phyloP scores from a whole-genome alignment of 1,140 invertebrate species.

The Periplaneta americana region DNA sequence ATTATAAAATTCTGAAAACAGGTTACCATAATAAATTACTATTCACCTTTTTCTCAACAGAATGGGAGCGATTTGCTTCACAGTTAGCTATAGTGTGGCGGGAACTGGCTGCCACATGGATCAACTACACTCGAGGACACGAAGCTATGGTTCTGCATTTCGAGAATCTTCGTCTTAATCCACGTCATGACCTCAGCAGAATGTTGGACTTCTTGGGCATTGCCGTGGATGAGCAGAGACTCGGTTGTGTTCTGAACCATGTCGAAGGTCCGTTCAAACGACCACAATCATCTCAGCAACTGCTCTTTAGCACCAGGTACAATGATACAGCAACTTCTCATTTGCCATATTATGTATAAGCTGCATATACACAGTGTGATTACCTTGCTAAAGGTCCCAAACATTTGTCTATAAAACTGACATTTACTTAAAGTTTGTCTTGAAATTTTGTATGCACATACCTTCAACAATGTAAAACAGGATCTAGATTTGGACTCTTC shows the following conservation, averaged over 20 bases:
- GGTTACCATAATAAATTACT: too few relatives aligned
- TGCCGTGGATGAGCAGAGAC: constrained; percentile 6
- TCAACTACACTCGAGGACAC: background rate
- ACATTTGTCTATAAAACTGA: too few relatives aligned
- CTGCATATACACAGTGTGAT: too few relatives aligned
- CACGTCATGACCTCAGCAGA: background rate
- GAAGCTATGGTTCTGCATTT: constrained; percentile 5
- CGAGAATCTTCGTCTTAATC: constrained; percentile 5
- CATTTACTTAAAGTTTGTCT: too few relatives aligned
- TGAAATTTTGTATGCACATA: too few relatives aligned
- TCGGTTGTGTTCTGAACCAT: constrained; percentile 4
- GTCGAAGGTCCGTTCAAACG: constrained; percentile 4
- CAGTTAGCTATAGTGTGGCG: constrained; percentile 4
- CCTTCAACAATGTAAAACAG: too few relatives aligned
- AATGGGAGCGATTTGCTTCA: background rate
- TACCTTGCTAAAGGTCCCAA: too few relatives aligned
- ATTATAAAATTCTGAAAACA: too few relatives aligned
- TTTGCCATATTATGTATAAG: too few relatives aligned
- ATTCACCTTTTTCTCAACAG: too few relatives aligned
- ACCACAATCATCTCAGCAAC: constrained; percentile 2
- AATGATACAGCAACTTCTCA: too few relatives aligned
- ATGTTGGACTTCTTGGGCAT: constrained; percentile 4
- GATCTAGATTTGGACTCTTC: too few relatives aligned
- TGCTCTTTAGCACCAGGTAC: background rate
- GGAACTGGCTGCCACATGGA: constrained; percentile 4